Conservation (phyloP, 1,140 invertebrate genomes). For the Archivesica marissinica region DNA sequence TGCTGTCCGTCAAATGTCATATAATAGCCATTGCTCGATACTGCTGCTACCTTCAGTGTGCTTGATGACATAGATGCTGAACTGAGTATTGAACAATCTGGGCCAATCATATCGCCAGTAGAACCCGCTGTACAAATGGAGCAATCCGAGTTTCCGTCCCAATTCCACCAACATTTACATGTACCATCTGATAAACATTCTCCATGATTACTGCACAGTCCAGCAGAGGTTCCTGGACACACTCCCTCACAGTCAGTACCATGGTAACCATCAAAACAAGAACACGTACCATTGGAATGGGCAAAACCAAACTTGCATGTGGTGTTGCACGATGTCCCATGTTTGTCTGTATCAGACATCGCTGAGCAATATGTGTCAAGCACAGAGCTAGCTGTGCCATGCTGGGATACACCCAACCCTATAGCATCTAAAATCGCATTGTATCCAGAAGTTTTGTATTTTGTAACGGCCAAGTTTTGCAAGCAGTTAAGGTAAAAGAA, state of each 20-base stretch:
- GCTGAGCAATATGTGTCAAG: not conserved
- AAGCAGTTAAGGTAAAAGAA: constrained; percentile 64
- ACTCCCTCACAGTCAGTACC: constrained; percentile 51
- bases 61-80: constrained; percentile 17
- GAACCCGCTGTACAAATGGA: constrained; percentile 44
- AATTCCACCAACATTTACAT: constrained; percentile 70
- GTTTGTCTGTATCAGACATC: constrained; percentile 19
- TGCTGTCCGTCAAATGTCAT: constrained; percentile 67
- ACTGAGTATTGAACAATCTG: constrained; percentile 67
- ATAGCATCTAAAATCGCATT: constrained; percentile 54
- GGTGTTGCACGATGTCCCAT: constrained; percentile 44
- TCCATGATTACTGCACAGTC: constrained; percentile 68
- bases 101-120: constrained; percentile 42
- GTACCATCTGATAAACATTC: constrained; percentile 60
- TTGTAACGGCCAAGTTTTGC: constrained; percentile 57
- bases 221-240: constrained; percentile 68
- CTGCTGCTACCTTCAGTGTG: constrained; percentile 47
- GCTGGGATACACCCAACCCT: constrained; percentile 45
- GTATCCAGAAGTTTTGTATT: constrained; percentile 23
- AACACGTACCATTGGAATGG: constrained; percentile 55
- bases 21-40: constrained; percentile 60
- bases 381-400: not conserved
- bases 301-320: constrained; percentile 63
- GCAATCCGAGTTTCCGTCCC: constrained; percentile 66
- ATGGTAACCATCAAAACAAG: constrained; percentile 67